Evolutionary conservation across 2,888 invertebrate genomes (phyloP).

Genomic region (Acholoe squamosa): DNA sequence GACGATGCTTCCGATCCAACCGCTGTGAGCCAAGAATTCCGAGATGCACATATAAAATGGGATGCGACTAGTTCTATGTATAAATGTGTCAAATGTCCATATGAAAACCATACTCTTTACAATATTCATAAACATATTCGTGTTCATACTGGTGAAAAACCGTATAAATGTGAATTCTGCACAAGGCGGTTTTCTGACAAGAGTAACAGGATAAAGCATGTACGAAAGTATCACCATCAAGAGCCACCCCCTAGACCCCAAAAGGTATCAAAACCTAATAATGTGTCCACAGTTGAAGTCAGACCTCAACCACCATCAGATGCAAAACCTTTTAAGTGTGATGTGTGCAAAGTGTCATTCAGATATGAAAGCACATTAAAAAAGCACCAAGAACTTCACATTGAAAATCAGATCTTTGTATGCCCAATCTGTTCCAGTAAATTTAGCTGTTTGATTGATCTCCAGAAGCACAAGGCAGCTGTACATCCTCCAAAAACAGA

Average conservation of each 20-base stretch:
- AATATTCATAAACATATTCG: constrained; percentile 8
- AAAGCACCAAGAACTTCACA: constrained; percentile 38
- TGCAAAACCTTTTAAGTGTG: constrained; percentile 28
- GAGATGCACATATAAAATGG: not conserved
- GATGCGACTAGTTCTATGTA: not conserved
- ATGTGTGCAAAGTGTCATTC: constrained; percentile 30
- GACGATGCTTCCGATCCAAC: constrained; percentile 14
- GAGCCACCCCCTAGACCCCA: not conserved
- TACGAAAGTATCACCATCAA: not conserved
- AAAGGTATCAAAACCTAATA: not conserved
- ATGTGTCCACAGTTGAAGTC: not conserved
- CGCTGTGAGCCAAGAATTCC: constrained; percentile 21
- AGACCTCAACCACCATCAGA: not conserved
- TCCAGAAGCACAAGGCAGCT: not conserved
- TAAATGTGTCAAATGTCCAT: constrained; percentile 38
- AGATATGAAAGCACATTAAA: constrained; percentile 38
- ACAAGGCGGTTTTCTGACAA: constrained; percentile 22
- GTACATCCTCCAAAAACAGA: not conserved
- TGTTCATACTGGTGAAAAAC: constrained; percentile 34
- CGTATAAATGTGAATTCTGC: not conserved
- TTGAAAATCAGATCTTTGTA: not conserved
- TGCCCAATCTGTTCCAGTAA: not conserved
- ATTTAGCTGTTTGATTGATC: not conserved
- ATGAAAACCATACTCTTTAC: not conserved
- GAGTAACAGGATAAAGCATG: not conserved